A percentile compares a stretch with the other conserved stretches of the same genome.
These are phyloP conservation scores for Megaceryle alcyon DNA, from an alignment of 2,797 vertebrate species.

Conservation along the genomic window DNA sequence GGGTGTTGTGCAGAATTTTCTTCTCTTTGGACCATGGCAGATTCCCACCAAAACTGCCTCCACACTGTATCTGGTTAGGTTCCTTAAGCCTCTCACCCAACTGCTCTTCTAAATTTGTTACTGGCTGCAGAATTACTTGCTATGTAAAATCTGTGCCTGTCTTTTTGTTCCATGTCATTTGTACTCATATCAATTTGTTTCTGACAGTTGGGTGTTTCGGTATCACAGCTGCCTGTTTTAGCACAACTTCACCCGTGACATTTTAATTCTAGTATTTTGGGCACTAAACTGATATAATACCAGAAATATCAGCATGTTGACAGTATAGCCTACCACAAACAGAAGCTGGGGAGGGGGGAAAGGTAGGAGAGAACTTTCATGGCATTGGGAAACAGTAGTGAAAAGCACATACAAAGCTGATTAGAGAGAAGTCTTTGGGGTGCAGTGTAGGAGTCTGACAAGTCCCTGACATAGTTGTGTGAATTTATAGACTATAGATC, in stretches of 20 bases:
- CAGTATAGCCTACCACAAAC: neutral
- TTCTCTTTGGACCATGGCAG: neutral
- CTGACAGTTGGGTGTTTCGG: neutral
- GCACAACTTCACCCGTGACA: neutral
- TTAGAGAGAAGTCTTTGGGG: neutral
- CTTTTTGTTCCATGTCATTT: neutral
- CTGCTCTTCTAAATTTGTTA: neutral
- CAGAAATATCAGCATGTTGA: neutral
- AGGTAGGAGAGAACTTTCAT: neutral
- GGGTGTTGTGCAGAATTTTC: fast-evolving
- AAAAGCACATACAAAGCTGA: neutral
- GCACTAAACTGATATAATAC: neutral
- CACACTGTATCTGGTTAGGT: neutral
- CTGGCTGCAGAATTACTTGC: neutral
- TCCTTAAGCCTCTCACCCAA: neutral
- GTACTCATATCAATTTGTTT: neutral
- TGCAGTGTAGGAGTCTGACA: neutral
- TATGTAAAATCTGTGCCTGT: neutral
- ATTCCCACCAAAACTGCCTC: neutral
- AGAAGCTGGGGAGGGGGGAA: neutral
- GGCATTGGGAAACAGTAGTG: neutral
- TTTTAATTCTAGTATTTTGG: neutral
- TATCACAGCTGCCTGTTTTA: neutral
- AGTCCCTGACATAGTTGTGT: neutral
- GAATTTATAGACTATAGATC: neutral